Percentiles rank a stretch among this genome's conserved stretches.
Evolutionary conservation across 2,113 vertebrate genomes (phyloP).

Genomic region (Chunga burmeisteri): DNA sequence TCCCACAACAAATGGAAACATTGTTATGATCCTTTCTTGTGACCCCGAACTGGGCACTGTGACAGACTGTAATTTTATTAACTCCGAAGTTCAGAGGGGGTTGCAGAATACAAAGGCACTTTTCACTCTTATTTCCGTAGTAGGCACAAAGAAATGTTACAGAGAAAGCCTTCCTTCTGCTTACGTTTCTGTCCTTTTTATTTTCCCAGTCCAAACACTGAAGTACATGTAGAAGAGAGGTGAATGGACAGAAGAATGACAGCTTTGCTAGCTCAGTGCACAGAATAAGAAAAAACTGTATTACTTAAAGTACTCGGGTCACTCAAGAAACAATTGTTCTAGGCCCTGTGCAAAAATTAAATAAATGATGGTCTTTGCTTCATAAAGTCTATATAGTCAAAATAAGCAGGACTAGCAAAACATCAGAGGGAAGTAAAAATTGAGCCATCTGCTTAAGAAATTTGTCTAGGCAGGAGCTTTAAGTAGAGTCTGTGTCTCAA

Average conservation of each 20-base stretch:
- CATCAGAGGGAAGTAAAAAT: background rate
- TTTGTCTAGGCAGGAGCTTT: background rate
- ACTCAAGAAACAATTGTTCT: background rate
- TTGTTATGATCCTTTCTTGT: background rate
- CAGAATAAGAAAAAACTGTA: background rate
- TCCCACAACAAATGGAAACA: background rate
- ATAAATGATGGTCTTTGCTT: background rate
- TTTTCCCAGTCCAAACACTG: background rate
- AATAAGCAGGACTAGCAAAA: background rate
- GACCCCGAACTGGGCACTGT: background rate
- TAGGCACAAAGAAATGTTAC: background rate
- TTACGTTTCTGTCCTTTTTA: background rate
- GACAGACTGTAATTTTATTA: background rate
- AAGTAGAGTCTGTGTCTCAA: background rate
- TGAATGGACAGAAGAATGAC: background rate
- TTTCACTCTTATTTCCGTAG: background rate
- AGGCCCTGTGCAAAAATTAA: background rate
- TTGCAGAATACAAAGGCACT: background rate
- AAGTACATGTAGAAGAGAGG: background rate
- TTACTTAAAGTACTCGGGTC: background rate
- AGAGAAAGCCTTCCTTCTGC: background rate
- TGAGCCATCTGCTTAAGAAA: background rate
- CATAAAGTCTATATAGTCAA: background rate
- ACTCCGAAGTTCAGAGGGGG: background rate
- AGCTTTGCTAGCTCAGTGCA: background rate